Conservation (phyloP, 2,888 invertebrate genomes). For the Ophion obscuratus region DNA sequence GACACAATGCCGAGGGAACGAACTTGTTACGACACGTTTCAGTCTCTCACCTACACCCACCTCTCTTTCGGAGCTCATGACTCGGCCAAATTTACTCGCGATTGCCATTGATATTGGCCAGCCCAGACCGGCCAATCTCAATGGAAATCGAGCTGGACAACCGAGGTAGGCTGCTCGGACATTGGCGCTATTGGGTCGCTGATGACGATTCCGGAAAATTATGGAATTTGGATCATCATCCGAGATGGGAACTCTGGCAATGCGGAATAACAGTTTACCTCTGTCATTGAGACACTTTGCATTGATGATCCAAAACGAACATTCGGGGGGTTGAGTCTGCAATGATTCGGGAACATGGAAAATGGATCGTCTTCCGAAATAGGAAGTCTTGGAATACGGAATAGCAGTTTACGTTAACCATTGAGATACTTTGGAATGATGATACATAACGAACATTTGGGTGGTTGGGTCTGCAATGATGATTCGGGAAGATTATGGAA, state of each 20-base stretch:
- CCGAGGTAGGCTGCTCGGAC: no score
- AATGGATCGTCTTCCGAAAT: neutral
- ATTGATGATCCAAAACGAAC: conserved; percentile 16
- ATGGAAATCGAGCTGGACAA: no score
- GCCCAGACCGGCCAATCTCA: neutral
- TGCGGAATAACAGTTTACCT: neutral
- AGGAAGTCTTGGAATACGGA: neutral
- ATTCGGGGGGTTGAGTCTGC: no score
- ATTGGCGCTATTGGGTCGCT: no score
- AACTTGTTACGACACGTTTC: conserved; percentile 75
- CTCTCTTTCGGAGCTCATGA: conserved; percentile 19
- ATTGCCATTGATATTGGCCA: conserved; percentile 52
- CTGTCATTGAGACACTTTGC: neutral
- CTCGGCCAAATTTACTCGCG: conserved; percentile 9
- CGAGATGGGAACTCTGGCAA: no score
- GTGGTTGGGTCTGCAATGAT: neutral
- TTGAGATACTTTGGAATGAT: neutral
- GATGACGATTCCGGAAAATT: no score
- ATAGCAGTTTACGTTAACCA: neutral
- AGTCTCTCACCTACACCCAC: conserved; percentile 37
- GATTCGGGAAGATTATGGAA: neutral
- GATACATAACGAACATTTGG: neutral
- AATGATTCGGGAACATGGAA: neutral
- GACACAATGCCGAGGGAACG: conserved; percentile 59
- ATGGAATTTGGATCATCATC: no score